Percentiles rank a stretch among this genome's conserved stretches.
phyloP scores from a whole-genome alignment of 2,888 invertebrate genomes.

The Omphaloscelis lunosa region DNA sequence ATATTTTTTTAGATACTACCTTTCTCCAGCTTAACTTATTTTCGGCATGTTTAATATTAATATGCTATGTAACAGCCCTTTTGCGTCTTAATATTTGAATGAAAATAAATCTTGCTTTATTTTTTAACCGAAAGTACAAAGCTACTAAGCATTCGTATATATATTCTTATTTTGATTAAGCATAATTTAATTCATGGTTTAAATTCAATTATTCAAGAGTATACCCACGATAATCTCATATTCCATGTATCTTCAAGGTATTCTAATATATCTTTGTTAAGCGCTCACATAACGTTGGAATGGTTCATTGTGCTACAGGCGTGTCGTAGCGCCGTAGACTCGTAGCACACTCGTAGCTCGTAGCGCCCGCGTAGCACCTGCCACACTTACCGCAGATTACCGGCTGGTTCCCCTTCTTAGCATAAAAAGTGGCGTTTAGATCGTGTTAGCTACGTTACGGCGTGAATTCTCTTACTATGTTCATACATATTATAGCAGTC shows the following conservation, averaged over 20 bases:
- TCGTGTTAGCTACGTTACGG: conserved; percentile 60
- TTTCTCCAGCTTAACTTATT: background rate
- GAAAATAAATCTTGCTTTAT: background rate
- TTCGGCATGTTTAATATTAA: background rate
- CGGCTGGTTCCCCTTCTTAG: conserved; percentile 73
- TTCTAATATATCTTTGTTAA: conserved; percentile 33
- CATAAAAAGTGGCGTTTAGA: conserved; percentile 75
- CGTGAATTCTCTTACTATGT: conserved; percentile 50
- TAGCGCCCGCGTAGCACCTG: conserved; percentile 81
- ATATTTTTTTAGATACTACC: background rate
- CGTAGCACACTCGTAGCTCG: conserved; percentile 77
- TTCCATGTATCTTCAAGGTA: background rate
- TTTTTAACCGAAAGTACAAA: background rate
- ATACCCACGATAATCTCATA: background rate
- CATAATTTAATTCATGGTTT: background rate
- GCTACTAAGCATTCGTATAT: background rate
- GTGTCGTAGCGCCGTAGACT: conserved; percentile 69
- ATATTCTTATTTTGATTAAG: background rate
- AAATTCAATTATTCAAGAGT: background rate
- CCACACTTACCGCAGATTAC: conserved; percentile 81
- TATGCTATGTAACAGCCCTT: background rate
- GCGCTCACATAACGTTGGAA: conserved; percentile 21
- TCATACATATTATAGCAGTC: conserved; percentile 9
- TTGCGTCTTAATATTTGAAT: background rate
- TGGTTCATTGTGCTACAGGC: conserved; percentile 51